Evolutionary conservation across 2,888 invertebrate species (phyloP).

Genomic region (Rhaphigaster nebulosa): DNA sequence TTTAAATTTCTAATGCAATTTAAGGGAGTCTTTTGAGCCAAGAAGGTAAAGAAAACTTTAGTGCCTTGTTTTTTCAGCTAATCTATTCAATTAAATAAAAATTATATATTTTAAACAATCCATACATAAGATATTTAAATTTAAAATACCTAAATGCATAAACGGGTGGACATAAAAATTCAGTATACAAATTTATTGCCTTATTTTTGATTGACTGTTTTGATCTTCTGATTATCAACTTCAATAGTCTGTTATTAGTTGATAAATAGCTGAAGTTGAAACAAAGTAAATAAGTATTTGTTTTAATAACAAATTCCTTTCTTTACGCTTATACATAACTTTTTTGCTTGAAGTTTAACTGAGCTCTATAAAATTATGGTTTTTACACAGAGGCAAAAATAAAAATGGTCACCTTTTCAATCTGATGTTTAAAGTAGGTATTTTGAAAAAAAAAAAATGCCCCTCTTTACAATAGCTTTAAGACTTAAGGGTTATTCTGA

Average conservation of each 20-base stretch:
- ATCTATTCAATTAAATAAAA: background rate
- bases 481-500: too few species aligned
- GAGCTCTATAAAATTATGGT: background rate
- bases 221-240: background rate
- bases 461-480: too few species aligned
- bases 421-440: too few species aligned
- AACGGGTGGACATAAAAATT: background rate
- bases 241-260: background rate
- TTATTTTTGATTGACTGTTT: background rate
- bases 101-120: background rate
- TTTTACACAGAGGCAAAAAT: background rate
- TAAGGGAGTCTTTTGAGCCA: background rate
- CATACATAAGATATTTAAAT: background rate
- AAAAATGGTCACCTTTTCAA: background rate
- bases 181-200: background rate
- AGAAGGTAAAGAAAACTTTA: background rate
- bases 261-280: background rate
- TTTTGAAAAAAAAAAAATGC: too few species aligned
- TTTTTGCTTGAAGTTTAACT: background rate
- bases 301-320: background rate
- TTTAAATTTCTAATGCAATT: too few species aligned
- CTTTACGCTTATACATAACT: background rate
- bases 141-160: background rate
- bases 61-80: background rate
- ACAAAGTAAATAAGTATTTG: background rate